A percentile compares a stretch with the other conserved stretches of the same genome.
Evolutionary conservation across 2,113 vertebrate genomes (phyloP).

Genomic region (Cygnus atratus): DNA sequence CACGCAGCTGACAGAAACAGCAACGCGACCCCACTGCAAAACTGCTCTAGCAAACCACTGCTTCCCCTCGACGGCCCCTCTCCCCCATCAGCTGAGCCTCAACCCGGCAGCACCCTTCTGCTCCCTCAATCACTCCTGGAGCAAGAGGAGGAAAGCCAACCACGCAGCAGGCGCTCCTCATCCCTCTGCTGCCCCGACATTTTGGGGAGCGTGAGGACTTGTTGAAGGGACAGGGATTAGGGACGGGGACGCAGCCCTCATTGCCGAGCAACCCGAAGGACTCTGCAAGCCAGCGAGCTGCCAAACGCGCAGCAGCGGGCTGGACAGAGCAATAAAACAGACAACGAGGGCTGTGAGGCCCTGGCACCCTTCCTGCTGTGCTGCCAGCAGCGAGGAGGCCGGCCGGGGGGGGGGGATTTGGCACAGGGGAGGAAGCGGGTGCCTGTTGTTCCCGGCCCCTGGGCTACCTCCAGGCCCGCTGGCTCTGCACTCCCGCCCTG

Average conservation of each 20-base stretch:
- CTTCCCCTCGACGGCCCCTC: fast-evolving
- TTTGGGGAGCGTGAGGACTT: background rate
- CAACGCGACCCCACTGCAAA: fast-evolving
- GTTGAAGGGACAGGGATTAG: background rate
- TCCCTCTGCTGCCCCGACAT: background rate
- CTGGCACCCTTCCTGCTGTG: background rate
- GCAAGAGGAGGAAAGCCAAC: background rate
- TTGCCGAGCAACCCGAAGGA: background rate
- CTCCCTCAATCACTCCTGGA: background rate
- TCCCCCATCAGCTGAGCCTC: background rate
- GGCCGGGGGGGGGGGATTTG: conserved; percentile 46
- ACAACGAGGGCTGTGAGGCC: background rate
- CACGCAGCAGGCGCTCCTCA: background rate
- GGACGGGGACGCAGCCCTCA: background rate
- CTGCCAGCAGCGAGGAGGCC: fast-evolving
- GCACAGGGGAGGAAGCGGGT: background rate
- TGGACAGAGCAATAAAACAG: background rate
- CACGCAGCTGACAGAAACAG: background rate
- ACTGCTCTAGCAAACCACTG: background rate
- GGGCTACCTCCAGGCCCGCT: background rate
- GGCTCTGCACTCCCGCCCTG: background rate
- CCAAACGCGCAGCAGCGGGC: background rate
- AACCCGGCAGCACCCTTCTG: background rate
- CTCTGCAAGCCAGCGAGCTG: background rate
- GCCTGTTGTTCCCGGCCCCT: background rate